Evolutionary conservation across 2,888 invertebrate genomes (phyloP).

Genomic region (Adela reaumurella): DNA sequence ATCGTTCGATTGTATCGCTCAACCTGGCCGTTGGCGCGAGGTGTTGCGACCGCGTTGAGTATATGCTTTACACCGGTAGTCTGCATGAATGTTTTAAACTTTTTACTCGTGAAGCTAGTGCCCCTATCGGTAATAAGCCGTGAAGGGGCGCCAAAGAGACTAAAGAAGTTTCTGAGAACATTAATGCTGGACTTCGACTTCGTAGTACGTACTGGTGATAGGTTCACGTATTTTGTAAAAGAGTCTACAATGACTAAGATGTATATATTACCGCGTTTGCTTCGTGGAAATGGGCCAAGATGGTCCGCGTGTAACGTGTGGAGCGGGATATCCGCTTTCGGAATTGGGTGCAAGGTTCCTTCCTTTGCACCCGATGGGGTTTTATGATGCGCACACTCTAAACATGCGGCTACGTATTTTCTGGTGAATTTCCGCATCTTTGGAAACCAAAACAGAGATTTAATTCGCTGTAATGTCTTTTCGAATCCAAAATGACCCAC

Average conservation of each 20-base stretch:
- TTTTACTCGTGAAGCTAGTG: slow-evolving; percentile 9
- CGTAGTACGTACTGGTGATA: slow-evolving; percentile 6
- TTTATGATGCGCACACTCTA: slow-evolving; percentile 12
- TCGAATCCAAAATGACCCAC: slow-evolving; percentile 16
- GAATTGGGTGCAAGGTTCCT: slow-evolving; percentile 8
- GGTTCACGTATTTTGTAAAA: slow-evolving; percentile 8
- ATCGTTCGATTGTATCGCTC: slow-evolving; percentile 20
- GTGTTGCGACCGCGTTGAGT: slow-evolving; percentile 11
- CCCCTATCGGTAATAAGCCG: slow-evolving; percentile 10
- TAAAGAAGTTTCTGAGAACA: slow-evolving; percentile 1
- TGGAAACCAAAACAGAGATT: slow-evolving; percentile 14
- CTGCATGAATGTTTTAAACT: background rate
- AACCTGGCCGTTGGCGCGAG: slow-evolving; percentile 17
- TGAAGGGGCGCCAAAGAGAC: slow-evolving; percentile 2
- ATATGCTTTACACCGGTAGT: slow-evolving; percentile 9
- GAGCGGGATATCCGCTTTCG: slow-evolving; percentile 5
- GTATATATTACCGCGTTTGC: slow-evolving; percentile 11
- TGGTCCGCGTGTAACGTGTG: slow-evolving; percentile 9
- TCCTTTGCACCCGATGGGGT: slow-evolving; percentile 9
- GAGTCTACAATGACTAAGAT: slow-evolving; percentile 11
- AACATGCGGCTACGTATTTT: slow-evolving; percentile 13
- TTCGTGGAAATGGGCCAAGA: slow-evolving; percentile 9
- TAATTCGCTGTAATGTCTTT: slow-evolving; percentile 14
- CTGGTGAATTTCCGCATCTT: slow-evolving; percentile 13
- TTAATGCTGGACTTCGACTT: slow-evolving; percentile 7